A percentile compares a stretch with the other conserved stretches of the same genome.
These are phyloP conservation scores for Parotia lawesii DNA, from an alignment of 2,113 vertebrate genomes.

Conservation along the genomic window DNA sequence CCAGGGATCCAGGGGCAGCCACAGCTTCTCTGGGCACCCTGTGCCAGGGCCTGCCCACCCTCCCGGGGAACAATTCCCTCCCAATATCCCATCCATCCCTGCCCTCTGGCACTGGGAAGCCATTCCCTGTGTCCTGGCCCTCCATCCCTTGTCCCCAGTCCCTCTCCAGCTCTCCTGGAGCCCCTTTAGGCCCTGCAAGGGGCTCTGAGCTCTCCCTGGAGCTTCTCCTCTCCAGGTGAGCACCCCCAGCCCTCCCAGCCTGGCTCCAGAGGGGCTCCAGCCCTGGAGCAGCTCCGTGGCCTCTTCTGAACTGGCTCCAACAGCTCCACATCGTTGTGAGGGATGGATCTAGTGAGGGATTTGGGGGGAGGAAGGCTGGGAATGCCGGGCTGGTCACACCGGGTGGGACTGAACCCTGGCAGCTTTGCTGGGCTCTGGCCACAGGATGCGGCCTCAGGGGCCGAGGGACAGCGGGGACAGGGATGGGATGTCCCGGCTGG, in stretches of 20 bases:
- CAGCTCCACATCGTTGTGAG: neutral
- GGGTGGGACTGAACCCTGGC: fast-evolving
- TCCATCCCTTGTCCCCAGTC: neutral
- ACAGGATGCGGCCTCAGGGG: neutral
- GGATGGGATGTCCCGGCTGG: neutral
- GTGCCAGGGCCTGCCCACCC: neutral
- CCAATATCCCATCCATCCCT: neutral
- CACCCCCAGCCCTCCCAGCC: neutral
- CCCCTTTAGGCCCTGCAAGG: neutral
- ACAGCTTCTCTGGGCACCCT: neutral
- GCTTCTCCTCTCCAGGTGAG: neutral
- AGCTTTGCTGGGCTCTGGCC: neutral
- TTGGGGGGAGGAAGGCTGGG: neutral
- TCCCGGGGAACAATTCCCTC: neutral
- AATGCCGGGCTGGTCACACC: fast-evolving
- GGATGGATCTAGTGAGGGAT: fast-evolving
- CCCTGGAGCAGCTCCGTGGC: neutral
- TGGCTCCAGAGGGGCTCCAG: neutral
- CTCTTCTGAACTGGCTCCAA: neutral
- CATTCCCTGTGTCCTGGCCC: neutral
- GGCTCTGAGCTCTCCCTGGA: neutral
- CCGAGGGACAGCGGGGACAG: neutral
- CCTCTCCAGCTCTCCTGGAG: neutral
- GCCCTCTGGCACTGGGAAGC: neutral
- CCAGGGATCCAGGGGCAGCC: neutral